Evolutionary conservation across 1,140 invertebrate species (phyloP).

Genomic region (Dreissena rostriformis): DNA sequence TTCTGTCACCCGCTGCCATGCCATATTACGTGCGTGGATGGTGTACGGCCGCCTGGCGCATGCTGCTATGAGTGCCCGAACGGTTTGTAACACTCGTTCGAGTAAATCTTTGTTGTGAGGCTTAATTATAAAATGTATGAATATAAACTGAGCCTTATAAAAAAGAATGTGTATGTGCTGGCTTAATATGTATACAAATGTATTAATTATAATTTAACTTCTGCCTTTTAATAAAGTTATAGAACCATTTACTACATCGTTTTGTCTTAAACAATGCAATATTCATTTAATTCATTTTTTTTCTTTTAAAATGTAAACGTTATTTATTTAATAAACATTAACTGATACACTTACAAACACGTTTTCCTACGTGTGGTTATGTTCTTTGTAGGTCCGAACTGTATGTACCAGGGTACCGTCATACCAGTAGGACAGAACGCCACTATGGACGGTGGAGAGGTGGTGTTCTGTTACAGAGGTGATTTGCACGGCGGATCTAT

Average conservation of each 20-base stretch:
- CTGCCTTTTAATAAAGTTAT: not conserved
- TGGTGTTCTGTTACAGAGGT: constrained; percentile 6
- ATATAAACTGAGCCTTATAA: not conserved
- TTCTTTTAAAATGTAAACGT: not conserved
- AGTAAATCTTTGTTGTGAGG: too few relatives aligned
- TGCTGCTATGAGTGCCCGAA: constrained; percentile 44
- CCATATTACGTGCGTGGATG: constrained; percentile 37
- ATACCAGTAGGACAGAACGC: constrained; percentile 27
- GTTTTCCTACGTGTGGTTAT: not conserved
- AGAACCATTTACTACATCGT: not conserved
- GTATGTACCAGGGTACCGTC: not conserved
- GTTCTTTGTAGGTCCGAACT: constrained; percentile 24
- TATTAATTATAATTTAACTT: not conserved
- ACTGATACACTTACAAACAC: too few relatives aligned
- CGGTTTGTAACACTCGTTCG: not conserved
- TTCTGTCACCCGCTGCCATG: constrained; percentile 47
- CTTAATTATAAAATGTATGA: too few relatives aligned
- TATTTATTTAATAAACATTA: not conserved
- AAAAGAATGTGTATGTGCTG: not conserved
- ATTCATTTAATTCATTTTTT: not conserved
- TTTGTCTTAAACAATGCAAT: not conserved
- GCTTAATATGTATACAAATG: not conserved
- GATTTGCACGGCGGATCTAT: constrained; percentile 9
- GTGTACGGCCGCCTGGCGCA: constrained; percentile 11
- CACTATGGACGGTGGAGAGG: constrained; percentile 4